These are phyloP conservation scores for Machimus atricapillus DNA, from an alignment of 2,888 invertebrate species.

Conservation along the genomic window DNA sequence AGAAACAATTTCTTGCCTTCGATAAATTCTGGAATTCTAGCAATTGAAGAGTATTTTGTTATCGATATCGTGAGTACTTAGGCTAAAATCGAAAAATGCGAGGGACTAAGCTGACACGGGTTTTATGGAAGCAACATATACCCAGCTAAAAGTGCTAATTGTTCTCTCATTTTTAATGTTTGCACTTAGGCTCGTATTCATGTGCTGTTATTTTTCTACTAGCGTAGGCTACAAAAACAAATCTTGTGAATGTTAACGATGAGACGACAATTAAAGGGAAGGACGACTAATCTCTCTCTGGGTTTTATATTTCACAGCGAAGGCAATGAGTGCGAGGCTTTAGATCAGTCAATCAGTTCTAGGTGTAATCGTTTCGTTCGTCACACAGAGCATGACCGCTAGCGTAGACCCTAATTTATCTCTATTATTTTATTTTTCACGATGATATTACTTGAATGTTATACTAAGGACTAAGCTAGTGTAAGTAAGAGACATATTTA, in stretches of 20 bases:
- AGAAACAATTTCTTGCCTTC: slow-evolving; percentile 14
- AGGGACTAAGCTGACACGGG: background rate
- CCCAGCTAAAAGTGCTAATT: background rate
- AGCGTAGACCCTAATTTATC: slow-evolving; percentile 9
- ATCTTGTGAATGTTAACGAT: slow-evolving; percentile 8
- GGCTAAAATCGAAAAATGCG: background rate
- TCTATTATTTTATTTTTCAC: background rate
- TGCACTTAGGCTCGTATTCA: background rate
- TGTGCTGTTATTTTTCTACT: slow-evolving; percentile 1
- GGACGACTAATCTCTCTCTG: background rate
- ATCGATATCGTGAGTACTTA: background rate
- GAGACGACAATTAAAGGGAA: slow-evolving; percentile 1
- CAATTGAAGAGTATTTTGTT: slow-evolving; percentile 9
- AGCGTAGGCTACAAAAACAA: background rate
- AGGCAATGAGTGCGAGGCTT: slow-evolving; percentile 18
- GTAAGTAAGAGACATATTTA: slow-evolving; percentile 33
- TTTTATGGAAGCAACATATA: background rate
- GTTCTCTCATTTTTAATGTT: slow-evolving; percentile 26
- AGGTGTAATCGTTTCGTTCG: slow-evolving; percentile 5
- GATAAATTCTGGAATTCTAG: background rate
- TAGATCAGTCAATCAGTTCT: slow-evolving; percentile 17
- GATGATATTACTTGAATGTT: slow-evolving; percentile 34
- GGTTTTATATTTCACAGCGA: background rate
- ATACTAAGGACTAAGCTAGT: slow-evolving; percentile 26
- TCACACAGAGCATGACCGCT: background rate